These are phyloP conservation scores for Eciton burchellii DNA, from an alignment of 1,140 invertebrate species.

Conservation along the genomic window DNA sequence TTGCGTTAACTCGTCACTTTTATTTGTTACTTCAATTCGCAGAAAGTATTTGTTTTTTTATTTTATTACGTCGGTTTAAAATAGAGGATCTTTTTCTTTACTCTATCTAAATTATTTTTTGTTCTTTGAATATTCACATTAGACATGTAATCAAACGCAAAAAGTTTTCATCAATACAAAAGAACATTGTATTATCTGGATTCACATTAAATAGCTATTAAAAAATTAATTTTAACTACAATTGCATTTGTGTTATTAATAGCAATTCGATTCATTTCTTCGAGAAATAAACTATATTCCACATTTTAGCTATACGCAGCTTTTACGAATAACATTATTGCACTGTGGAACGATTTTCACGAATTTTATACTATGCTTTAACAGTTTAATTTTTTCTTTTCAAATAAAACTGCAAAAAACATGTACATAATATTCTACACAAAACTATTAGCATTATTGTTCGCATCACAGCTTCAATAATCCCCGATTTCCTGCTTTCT, in stretches of 20 bases:
- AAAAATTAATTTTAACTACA: constrained; percentile 27
- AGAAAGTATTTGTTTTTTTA: constrained; percentile 67
- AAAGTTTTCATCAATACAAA: constrained; percentile 22
- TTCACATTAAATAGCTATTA: constrained; percentile 44
- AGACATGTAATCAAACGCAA: constrained; percentile 56
- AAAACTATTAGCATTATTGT: background rate
- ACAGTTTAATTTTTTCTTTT: constrained; percentile 20
- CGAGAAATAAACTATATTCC: constrained; percentile 35
- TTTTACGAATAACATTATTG: constrained; percentile 52
- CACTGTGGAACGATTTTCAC: constrained; percentile 29
- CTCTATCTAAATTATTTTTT: constrained; percentile 70
- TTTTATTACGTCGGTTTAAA: constrained; percentile 74
- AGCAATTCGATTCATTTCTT: constrained; percentile 75
- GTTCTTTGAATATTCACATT: constrained; percentile 63
- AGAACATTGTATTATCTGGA: constrained; percentile 50
- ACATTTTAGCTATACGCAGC: constrained; percentile 7
- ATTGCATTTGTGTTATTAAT: constrained; percentile 41
- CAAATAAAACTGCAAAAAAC: constrained; percentile 17
- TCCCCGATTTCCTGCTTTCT: constrained; percentile 8
- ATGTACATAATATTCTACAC: constrained; percentile 20
- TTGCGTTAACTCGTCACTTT: constrained; percentile 73
- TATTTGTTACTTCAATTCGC: constrained; percentile 65
- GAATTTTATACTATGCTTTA: background rate
- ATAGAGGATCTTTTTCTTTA: constrained; percentile 72
- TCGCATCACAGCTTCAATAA: constrained; percentile 48